Evolutionary conservation across 1,140 invertebrate species (phyloP).

Genomic region (Protaetia brevitarsis): DNA sequence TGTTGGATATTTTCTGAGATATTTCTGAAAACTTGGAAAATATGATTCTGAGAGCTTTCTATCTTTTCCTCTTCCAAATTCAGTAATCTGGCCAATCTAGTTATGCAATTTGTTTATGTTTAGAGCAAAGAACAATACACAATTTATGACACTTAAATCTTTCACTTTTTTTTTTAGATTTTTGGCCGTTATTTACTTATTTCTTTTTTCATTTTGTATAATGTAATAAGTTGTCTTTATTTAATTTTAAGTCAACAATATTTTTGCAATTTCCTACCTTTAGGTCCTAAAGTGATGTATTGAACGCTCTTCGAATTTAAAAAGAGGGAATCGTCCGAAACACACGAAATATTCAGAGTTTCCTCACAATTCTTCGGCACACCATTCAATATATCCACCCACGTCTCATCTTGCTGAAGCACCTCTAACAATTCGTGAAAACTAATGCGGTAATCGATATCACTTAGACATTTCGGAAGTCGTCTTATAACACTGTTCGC

Average conservation of each 20-base stretch:
- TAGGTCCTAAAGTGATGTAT: conserved; percentile 44
- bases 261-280: conserved; percentile 30
- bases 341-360: conserved; percentile 14
- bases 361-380: conserved; percentile 30
- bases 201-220: too few species aligned
- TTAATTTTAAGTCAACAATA: background rate
- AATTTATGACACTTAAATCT: too few species aligned
- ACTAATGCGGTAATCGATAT: conserved; percentile 64
- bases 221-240: too few species aligned
- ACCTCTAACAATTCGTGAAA: conserved; percentile 66
- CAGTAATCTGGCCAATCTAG: too few species aligned
- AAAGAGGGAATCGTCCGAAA: conserved; percentile 31
- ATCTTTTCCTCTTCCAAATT: too few species aligned
- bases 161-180: too few species aligned
- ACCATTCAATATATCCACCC: conserved; percentile 46
- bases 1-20: too few species aligned
- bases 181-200: too few species aligned
- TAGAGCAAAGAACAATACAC: too few species aligned
- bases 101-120: too few species aligned
- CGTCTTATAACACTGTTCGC: conserved; percentile 61
- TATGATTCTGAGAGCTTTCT: too few species aligned
- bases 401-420: conserved; percentile 55
- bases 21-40: too few species aligned
- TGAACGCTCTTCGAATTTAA: conserved; percentile 42
- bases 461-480: conserved; percentile 51